Conservation (phyloP, 2,797 vertebrate genomes). For the Adelosebastes latens region DNA sequence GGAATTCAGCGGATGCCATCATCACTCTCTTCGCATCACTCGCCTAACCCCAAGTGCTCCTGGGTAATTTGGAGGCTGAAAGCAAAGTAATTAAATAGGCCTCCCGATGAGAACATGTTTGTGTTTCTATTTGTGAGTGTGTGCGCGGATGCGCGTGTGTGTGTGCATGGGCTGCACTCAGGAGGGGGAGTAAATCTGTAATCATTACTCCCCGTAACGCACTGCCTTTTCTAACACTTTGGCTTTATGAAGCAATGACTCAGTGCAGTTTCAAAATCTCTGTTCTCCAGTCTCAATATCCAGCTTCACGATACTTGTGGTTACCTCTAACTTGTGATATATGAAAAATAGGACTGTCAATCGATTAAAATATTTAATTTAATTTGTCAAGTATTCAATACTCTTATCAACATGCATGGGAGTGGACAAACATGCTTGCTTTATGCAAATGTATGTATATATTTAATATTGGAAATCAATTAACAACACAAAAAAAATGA, state of each 20-base stretch:
- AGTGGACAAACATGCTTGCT: too few species aligned
- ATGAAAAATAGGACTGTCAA: neutral
- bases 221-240: slow-evolving; percentile 18
- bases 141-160: neutral
- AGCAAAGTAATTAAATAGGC: slow-evolving; percentile 83
- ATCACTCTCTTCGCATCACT: slow-evolving; percentile 64
- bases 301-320: neutral
- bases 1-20: slow-evolving; percentile 73
- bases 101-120: slow-evolving; percentile 69
- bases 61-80: slow-evolving; percentile 77
- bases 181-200: slow-evolving; percentile 51
- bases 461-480: too few species aligned
- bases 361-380: too few species aligned
- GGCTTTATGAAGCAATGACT: slow-evolving; percentile 30
- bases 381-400: too few species aligned
- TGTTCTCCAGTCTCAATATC: neutral
- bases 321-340: neutral
- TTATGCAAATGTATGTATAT: neutral
- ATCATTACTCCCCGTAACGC: slow-evolving; percentile 50
- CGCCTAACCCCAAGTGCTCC: slow-evolving; percentile 68
- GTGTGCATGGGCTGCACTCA: slow-evolving; percentile 31
- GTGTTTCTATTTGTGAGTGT: slow-evolving; percentile 49
- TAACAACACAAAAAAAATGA: too few species aligned
- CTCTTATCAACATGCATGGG: too few species aligned
- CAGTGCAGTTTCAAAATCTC: slow-evolving; percentile 21